Evolutionary conservation across 2,113 vertebrate species (phyloP), one percentile per base, ranked within the genome.

Genomic region (Bothrops jararaca): DNA sequence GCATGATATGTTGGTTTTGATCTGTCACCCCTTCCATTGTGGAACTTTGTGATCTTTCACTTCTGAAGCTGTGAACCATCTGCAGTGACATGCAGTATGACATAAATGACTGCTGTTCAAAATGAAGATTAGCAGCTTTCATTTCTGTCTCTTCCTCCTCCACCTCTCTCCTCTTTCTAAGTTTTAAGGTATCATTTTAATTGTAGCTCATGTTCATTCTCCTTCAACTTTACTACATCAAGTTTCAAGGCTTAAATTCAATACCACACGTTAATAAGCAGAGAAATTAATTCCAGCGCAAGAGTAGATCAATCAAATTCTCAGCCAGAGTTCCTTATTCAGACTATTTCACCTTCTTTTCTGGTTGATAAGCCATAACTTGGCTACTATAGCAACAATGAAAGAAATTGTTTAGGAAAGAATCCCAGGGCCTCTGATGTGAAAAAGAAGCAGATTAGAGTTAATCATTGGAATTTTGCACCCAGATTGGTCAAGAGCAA

Each of bases 261-360:
- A 95, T 92, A 95, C 91, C 92, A 93, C 93, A 94, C 39, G 54
- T 92, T 95, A 95, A 96, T 94, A 97, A 95, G 93, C 92, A 50
- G 89, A 95, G 93, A 91, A 93, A 96, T 94, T 96, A 94, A 95
- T 96, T 94, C 90, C 53, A 91, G 11, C 23, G 86, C 53, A 57
- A 54, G 91, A 94, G 48, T 69, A 96, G 80, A 96, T 96, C 91
- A 95, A 96, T 97, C 95, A 96, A 95, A 94, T 94, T 88, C 48
- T 92, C 86, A 90, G 1, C 48, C 91, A 91, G 86, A 94, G 87
- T 42, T 80, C n/a, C 15, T 80, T 96, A 86, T 89, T 96, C 89
- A 86, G 45, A 92, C 54, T 1, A 26, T 64, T 42, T 22, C 12
- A 88, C 58, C 26, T 91, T 94, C 92, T 69, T 95, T 0, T 0